A percentile compares a stretch with the other conserved stretches of the same genome.
Conservation (phyloP, 2,888 invertebrate genomes). For the Lasioglossum lativentre region DNA sequence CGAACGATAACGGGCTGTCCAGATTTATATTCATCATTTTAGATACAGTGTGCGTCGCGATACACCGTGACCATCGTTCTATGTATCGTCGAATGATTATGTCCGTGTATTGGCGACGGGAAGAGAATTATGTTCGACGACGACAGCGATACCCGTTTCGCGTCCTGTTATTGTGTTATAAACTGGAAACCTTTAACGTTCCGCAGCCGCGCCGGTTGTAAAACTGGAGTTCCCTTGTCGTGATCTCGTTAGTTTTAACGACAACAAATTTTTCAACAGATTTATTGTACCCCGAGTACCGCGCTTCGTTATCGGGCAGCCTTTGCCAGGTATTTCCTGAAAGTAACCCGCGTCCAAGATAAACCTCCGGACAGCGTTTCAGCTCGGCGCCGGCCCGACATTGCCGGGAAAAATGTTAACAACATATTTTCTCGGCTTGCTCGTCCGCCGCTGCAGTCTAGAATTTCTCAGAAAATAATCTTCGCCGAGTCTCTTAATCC, state of each 20-base stretch:
- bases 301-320: not conserved
- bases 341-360: not conserved
- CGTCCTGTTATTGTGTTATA: not conserved
- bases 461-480: not conserved
- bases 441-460: not conserved
- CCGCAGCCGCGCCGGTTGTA: not conserved
- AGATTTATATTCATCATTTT: not conserved
- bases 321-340: not conserved
- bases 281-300: not conserved
- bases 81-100: not conserved
- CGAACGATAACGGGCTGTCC: conserved; percentile 2
- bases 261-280: conserved; percentile 15
- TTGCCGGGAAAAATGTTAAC: conserved; percentile 13
- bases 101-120: not conserved
- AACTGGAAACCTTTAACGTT: not conserved
- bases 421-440: not conserved
- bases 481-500: not conserved
- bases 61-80: not conserved
- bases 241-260: conserved; percentile 14
- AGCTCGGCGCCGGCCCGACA: not conserved
- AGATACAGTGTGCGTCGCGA: not conserved
- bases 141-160: not conserved
- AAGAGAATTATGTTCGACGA: not conserved
- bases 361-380: not conserved
- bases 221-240: not conserved